Evolutionary conservation across 2,888 invertebrate species (phyloP), one percentile per base, ranked within the genome.

Genomic region (Malthinus seriepunctatus): DNA sequence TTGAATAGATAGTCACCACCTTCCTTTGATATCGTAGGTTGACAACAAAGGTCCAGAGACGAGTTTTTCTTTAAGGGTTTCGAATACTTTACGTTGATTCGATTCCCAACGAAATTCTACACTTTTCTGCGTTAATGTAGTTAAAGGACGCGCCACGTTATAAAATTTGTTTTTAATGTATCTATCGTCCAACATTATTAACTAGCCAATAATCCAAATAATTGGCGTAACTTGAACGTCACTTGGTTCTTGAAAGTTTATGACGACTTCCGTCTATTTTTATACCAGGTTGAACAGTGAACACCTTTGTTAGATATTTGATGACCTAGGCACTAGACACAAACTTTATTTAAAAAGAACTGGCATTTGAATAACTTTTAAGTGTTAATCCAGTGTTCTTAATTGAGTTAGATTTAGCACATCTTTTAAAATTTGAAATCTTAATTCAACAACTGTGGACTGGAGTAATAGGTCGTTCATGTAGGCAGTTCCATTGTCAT

Each of bases 161-260:
- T 48, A 57, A 67, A 71, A 45, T 59, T 38, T n/a, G n/a, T n/a
- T n/a, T n/a, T n/a, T n/a, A n/a, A n/a, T 53, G 38, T 6, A 71
- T 58, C 56, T 69, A 71, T 33, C 63, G 51, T 14, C 67, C 38
- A 53, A 72, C 71, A 55, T 69, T n/a, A n/a, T n/a, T n/a, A 71
- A 33, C 62, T 62, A 33, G 61, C 53, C 38, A 71, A 49, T 1
- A n/a, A n/a, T n/a, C 69, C 69, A 8, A 71, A 9, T 56, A 70
- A 70, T 7, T 60, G 46, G 5, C 65, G 67, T 2, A 69, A 37
- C 34, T 64, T 53, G 61, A 7, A 44, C 11, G 51, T 59, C 44
- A n/a, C 7, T 48, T 5, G 67, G 65, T 14, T 63, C 38, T n/a
- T 64, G 66, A 47, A 56, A 69, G 15, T 63, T 49, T 11, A 42